These are phyloP conservation scores for Leptinotarsa undecemlineata DNA, from an alignment of 1,140 invertebrate species.

Conservation along the genomic window DNA sequence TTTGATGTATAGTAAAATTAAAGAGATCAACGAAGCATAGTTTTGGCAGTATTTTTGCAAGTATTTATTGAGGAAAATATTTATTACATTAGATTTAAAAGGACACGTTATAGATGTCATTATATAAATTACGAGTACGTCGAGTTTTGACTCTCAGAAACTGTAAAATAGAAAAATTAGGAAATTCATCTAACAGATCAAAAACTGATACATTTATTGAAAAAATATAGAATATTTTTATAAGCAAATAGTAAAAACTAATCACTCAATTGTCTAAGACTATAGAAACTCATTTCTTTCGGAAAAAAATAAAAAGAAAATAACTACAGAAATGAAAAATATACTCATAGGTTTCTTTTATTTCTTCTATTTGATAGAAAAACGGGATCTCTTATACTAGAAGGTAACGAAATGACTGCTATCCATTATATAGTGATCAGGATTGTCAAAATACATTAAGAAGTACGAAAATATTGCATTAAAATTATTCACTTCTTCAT, in stretches of 20 bases:
- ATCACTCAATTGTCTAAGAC: not conserved
- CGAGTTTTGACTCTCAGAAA: not conserved
- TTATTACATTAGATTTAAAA: constrained; percentile 34
- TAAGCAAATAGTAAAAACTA: fast-evolving
- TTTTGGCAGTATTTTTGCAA: constrained; percentile 57
- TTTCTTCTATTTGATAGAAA: too few species aligned
- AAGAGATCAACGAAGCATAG: constrained; percentile 44
- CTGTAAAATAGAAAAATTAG: not conserved
- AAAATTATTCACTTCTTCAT: too few species aligned
- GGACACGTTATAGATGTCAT: constrained; percentile 14
- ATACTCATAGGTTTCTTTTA: too few species aligned
- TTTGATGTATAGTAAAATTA: constrained; percentile 30
- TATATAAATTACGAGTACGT: not conserved
- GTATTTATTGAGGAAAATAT: constrained; percentile 41
- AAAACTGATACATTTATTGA: not conserved
- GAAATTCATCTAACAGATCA: too few species aligned
- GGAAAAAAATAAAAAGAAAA: too few species aligned
- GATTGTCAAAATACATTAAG: too few species aligned
- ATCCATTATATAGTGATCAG: too few species aligned
- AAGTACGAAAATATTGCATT: too few species aligned
- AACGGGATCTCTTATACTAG: too few species aligned
- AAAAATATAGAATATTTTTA: not conserved
- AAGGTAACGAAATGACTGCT: too few species aligned
- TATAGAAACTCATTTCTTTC: too few species aligned
- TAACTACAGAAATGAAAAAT: too few species aligned